phyloP scores from a whole-genome alignment of 2,888 invertebrate genomes.

The Orthosia incerta region DNA sequence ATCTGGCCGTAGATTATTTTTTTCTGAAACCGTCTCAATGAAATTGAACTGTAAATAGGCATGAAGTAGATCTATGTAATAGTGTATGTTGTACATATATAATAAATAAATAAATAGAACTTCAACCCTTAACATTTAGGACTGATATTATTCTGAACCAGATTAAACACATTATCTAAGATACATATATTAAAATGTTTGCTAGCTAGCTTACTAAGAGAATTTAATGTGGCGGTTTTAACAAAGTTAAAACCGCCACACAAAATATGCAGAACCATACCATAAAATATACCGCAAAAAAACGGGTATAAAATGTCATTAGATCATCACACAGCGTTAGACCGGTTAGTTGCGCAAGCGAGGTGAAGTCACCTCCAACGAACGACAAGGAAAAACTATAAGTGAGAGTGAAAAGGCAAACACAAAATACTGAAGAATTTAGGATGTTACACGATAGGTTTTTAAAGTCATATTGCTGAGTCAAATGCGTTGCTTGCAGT shows the following conservation, averaged over 20 bases:
- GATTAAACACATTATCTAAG: neutral
- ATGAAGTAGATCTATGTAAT: no score
- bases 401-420: conserved; percentile 51
- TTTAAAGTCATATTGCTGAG: conserved; percentile 4
- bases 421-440: conserved; percentile 24
- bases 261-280: conserved; percentile 35
- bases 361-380: conserved; percentile 59
- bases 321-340: conserved; percentile 53
- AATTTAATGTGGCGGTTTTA: no score
- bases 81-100: no score
- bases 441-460: conserved; percentile 4
- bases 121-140: neutral
- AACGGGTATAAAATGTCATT: conserved; percentile 59
- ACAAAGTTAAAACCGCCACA: no score
- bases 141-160: neutral
- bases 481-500: neutral
- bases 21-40: no score
- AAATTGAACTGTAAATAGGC: no score
- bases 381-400: conserved; percentile 43
- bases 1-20: no score
- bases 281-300: conserved; percentile 42
- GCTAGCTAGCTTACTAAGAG: neutral
- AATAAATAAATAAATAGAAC: no score
- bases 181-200: neutral
- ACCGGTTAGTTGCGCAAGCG: conserved; percentile 64